Base-by-base conservation (phyloP, 2,113 vertebrate genomes). In the Tonatia bakeri region DNA sequence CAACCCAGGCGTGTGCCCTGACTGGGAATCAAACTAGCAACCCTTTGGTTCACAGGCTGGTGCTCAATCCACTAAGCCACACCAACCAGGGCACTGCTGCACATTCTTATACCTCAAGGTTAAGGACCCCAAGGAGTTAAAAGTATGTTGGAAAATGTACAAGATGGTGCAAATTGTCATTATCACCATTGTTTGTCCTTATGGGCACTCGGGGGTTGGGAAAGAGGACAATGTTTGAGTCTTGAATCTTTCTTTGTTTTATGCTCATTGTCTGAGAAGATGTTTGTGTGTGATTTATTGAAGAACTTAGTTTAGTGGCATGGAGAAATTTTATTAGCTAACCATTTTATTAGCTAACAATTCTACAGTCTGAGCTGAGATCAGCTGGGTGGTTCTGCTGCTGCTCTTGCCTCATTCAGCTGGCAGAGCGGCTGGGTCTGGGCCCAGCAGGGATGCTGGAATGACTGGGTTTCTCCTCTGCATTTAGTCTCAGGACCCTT, bases 71-170 rank as follows among this genome's bases (percentile, higher is more conserved):
- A 59, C 19, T 59, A 22, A 59, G 56, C 56, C 56, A 59, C 56
- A 59, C 56, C 22, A 59, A 1, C 56, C 56, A 59, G 56, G 56
- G 56, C 56, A 87, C 52, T 52, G 26, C 83, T 20, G 8, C 28
- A 43, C 86, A 36, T 81, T 81, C 45, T 77, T 83, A 20, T 90
- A 70, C 96, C 77, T 81, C 26, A 87, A 94, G 43, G 19, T 64
- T 64, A 97, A 90, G 45, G 56, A 91, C 97, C 90, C 94, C 81
- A 38, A 94, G 47, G 50, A 79, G 69, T 87, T 83, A 91, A n/a
- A 16, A 85, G 1, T 50, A 11, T 76, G 20, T 72, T 80, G 54
- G 61, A 79, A 95, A 93, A 89, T 40, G 5, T 43, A 31, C n/a
- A 84, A 85, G 76, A 93, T 67, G 76, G 72, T 79, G 1, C 36